Conservation (phyloP, 2,888 invertebrate species). For the Agrochola lychnidis region DNA sequence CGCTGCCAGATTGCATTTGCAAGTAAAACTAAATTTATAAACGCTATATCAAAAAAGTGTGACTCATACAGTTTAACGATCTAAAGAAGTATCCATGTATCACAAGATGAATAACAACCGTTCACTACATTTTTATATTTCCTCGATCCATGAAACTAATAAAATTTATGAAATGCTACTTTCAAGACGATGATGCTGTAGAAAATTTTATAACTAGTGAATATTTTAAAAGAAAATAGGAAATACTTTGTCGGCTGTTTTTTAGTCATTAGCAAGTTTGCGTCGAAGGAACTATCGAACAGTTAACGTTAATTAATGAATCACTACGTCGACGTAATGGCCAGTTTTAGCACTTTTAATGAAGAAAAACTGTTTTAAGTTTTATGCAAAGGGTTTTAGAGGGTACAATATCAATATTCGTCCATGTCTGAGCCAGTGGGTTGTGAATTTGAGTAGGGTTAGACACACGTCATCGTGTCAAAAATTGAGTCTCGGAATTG, state of each 20-base stretch:
- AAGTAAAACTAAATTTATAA: constrained; percentile 15
- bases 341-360: constrained; percentile 42
- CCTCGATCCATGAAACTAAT: neutral
- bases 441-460: constrained; percentile 80
- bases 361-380: constrained; percentile 43
- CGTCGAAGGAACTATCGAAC: constrained; percentile 47
- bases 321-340: constrained; percentile 31
- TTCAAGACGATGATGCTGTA: constrained; percentile 4
- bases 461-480: constrained; percentile 75
- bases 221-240: constrained; percentile 33
- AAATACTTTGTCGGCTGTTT: constrained; percentile 31
- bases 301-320: constrained; percentile 53
- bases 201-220: constrained; percentile 27
- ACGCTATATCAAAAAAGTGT: constrained; percentile 2
- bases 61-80: neutral
- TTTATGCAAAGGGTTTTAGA: constrained; percentile 33
- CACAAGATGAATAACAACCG: neutral
- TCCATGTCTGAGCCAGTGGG: constrained; percentile 68
- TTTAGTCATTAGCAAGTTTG: constrained; percentile 55
- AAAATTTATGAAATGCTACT: constrained; percentile 12
- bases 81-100: neutral
- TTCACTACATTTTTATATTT: neutral
- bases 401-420: constrained; percentile 68
- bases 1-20: constrained; percentile 34
- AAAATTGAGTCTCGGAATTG: constrained; percentile 68